Evolutionary conservation across 2,888 invertebrate genomes (phyloP), one percentile per base, ranked within the genome.

Genomic region (Platerodrilus igneus): DNA sequence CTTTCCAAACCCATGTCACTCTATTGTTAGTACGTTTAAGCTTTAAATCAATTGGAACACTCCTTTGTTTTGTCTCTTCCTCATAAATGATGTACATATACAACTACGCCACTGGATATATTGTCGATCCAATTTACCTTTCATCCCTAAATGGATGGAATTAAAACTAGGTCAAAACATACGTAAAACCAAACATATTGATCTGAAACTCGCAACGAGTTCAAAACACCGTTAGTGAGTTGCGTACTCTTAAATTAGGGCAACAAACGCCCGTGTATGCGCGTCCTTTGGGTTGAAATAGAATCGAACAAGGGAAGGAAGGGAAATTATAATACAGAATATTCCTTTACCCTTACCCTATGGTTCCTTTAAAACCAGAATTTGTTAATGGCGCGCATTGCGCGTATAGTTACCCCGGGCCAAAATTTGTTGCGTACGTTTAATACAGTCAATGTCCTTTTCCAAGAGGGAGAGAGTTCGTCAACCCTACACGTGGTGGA

Each of bases 351-450:
- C 31, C 31, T n/a, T n/a, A n/a, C n/a, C n/a, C n/a, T n/a, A n/a
- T n/a, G 15, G 31, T 36, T 32, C 40, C 28, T 40, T 29, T 32
- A 14, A 41, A 37, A 37, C 28, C 29, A 34, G 41, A 45, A 43
- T 43, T 43, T 39, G 43, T 43, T 43, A 43, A 43, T 43, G 43
- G 35, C 30, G 41, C 45, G 40, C 45, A 45, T 17, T 39, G 36
- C 37, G 40, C 47, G 39, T 33, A 34, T 37, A 35, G 18, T 17
- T 18, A 33, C 35, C 47, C 47, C 43, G 47, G 47, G 47, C 47
- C 44, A 38, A 43, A 47, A 40, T 39, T 42, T 43, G 42, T 47
- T 47, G 43, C 29, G 37, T 45, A 40, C 47, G 41, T 47, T 44
- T 33, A 31, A 40, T 43, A 43, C 43, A 38, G 42, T 44, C 39